phyloP scores from a whole-genome alignment of 2,113 vertebrate genomes.

The Parus major region DNA sequence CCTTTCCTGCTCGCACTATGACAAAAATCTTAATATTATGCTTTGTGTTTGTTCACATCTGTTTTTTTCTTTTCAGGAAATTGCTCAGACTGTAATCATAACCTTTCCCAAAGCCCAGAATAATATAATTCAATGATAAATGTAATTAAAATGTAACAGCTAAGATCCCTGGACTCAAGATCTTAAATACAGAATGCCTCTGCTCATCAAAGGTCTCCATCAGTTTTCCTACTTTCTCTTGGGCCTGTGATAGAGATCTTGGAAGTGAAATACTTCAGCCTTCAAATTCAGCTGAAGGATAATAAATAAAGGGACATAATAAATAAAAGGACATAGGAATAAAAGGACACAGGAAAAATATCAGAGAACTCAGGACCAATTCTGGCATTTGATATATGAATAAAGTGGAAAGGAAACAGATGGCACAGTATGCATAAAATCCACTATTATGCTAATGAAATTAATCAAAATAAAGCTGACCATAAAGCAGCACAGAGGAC shows the following conservation, averaged over 20 bases:
- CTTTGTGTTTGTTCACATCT: background rate
- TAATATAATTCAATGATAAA: background rate
- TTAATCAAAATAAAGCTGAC: background rate
- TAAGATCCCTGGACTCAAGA: background rate
- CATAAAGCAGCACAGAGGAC: background rate
- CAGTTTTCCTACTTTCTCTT: background rate
- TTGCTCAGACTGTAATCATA: background rate
- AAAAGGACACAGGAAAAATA: background rate
- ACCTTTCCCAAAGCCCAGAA: background rate
- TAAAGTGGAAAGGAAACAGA: background rate
- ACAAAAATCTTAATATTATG: background rate
- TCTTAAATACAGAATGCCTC: background rate
- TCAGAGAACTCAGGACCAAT: background rate
- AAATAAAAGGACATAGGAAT: background rate
- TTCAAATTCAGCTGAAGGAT: background rate
- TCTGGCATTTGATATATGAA: background rate
- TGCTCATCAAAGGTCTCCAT: background rate
- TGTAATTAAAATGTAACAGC: slow-evolving; percentile 29
- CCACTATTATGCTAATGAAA: background rate
- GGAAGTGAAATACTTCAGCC: background rate
- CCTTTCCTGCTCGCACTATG: background rate
- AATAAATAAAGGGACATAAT: background rate
- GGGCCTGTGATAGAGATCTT: background rate
- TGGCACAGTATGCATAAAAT: background rate
- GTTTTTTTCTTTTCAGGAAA: background rate